Percentiles rank a stretch among this genome's conserved stretches.
Evolutionary conservation across 64 coral and sea anemone species (phyloP).

Genomic region (Porites lutea): DNA sequence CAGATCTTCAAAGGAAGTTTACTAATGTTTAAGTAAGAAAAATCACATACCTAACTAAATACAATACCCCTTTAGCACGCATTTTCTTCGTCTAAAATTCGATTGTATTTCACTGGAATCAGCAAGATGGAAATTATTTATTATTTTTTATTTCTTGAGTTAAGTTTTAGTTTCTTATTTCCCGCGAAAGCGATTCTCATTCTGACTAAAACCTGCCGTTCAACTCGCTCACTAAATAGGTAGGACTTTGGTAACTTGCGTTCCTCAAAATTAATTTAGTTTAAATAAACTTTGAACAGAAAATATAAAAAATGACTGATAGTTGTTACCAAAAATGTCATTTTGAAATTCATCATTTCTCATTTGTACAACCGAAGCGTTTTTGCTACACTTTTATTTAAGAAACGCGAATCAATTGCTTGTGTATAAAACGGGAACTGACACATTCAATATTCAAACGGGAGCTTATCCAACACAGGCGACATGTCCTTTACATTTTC

Average conservation of each 20-base stretch:
- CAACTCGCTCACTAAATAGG: neutral
- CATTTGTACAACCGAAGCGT: too few relatives aligned
- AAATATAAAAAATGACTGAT: too few relatives aligned
- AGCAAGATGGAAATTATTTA: too few relatives aligned
- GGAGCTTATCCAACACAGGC: neutral
- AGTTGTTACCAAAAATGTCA: too few relatives aligned
- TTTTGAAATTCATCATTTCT: too few relatives aligned
- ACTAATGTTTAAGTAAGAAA: neutral
- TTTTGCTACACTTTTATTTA: too few relatives aligned
- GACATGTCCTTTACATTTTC: neutral
- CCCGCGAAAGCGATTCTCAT: neutral
- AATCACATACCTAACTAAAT: neutral
- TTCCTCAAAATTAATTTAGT: neutral
- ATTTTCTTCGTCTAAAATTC: neutral
- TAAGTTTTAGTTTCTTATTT: neutral
- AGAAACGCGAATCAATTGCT: neutral
- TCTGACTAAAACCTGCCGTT: neutral
- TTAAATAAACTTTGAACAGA: neutral
- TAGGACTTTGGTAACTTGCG: neutral
- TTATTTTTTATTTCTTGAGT: neutral
- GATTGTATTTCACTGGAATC: neutral
- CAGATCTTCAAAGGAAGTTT: constrained; percentile 5
- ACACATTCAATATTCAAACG: too few relatives aligned
- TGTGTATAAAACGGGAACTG: neutral
- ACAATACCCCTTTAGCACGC: neutral